A percentile compares a stretch with the other conserved stretches of the same genome.
Conservation (phyloP, 2,797 vertebrate genomes). For the Rhabdophis nuchalis region DNA sequence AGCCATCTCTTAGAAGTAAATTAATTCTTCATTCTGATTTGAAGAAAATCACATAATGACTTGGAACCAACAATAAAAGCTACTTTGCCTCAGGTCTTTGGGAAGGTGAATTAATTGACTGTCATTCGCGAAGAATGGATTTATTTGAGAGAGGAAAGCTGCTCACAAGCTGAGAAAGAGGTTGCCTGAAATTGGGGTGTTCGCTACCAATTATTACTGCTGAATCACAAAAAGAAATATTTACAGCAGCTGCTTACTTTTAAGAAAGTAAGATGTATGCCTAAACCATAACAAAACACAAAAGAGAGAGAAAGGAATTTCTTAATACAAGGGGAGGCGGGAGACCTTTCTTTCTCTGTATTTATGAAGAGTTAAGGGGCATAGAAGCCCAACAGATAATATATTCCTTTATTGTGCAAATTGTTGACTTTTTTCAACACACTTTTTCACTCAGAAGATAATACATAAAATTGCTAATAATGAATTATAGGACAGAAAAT, state of each 20-base stretch:
- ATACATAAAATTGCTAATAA: background rate
- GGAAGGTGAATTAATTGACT: conserved; percentile 11
- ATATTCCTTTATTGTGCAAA: conserved; percentile 12
- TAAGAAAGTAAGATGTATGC: background rate
- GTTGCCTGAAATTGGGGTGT: conserved; percentile 9
- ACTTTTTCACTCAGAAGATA: background rate
- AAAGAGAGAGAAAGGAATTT: background rate
- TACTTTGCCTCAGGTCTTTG: conserved; percentile 7
- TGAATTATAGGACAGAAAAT: background rate
- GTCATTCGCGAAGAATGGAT: background rate
- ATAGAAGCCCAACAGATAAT: background rate
- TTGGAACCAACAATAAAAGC: background rate
- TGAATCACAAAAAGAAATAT: conserved; percentile 16
- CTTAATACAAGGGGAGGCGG: background rate
- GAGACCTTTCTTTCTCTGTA: background rate
- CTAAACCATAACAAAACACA: background rate
- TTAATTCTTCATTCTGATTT: conserved; percentile 6
- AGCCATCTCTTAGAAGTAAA: background rate
- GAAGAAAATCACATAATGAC: background rate
- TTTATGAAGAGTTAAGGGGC: background rate
- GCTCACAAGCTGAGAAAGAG: conserved; percentile 2
- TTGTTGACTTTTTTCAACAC: background rate
- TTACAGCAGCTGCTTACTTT: background rate
- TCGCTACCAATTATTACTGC: conserved; percentile 20
- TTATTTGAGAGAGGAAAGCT: conserved; percentile 30